Percentiles rank a stretch among this genome's conserved stretches.
Conservation (phyloP, 2,797 vertebrate species). For the Prionace glauca region DNA sequence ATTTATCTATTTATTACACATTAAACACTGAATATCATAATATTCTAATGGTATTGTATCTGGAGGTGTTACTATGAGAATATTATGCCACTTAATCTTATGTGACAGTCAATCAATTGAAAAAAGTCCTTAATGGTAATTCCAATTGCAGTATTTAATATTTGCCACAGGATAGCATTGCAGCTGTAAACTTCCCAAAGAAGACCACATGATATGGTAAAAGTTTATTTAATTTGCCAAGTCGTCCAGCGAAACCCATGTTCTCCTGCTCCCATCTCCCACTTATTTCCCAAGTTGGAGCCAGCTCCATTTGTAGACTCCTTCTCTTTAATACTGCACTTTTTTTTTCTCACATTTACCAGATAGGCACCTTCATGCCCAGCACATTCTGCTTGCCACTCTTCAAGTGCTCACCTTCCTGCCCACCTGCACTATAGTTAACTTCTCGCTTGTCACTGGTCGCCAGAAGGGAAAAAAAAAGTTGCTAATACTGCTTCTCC, state of each 20-base stretch:
- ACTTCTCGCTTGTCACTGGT: too few species aligned
- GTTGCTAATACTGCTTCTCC: too few species aligned
- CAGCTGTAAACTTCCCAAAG: neutral
- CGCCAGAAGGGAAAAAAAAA: too few species aligned
- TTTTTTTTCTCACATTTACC: neutral
- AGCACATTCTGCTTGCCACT: too few species aligned
- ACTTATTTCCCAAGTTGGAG: neutral
- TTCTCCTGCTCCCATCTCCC: neutral
- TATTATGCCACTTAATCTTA: neutral
- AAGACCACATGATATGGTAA: neutral
- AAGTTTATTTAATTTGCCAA: neutral
- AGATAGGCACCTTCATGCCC: neutral
- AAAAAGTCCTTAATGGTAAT: neutral
- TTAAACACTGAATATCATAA: neutral
- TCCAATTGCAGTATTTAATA: neutral
- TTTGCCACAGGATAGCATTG: neutral
- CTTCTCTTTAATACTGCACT: neutral
- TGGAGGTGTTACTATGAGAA: neutral
- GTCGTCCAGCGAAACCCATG: neutral
- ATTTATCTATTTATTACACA: neutral
- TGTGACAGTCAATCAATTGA: neutral
- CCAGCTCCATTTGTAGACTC: neutral
- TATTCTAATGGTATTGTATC: neutral
- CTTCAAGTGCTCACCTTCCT: too few species aligned
- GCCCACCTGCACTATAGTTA: too few species aligned